Base-by-base conservation (phyloP, 2,113 vertebrate genomes). In the Psilopogon haemacephalus region DNA sequence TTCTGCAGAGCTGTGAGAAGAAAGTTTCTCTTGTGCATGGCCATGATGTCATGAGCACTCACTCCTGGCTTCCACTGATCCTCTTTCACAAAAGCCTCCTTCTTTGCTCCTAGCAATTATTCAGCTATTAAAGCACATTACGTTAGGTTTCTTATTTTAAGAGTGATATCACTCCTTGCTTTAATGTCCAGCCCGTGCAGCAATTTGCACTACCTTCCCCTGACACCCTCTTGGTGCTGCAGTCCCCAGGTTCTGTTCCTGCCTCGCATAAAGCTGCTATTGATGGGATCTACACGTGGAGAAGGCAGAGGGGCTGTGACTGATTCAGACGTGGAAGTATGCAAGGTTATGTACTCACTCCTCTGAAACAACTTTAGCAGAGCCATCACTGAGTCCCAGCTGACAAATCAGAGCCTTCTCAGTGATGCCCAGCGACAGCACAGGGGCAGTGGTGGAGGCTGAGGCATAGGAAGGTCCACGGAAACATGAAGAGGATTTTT, bases 21-120 rank as follows among this genome's bases (percentile, higher is more conserved):
- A 98, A 98, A 98, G 98, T 98, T 97, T 28, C 96, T 97, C 97
- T 98, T 99, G 98, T 98, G 97, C 97, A 52, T 35, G 16, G 94
- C 59, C 0, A 96, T 99, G 98, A 99, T 98, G 98, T 98, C 98
- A 99, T 97, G 95, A 91, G 88, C 96, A 93, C 97, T 97, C 96
- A 95, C 98, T 98, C 96, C 98, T 97, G 97, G 69, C 93, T 82
- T 86, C 68, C 81, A 1, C 89, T 88, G 94, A 85, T 95, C 94
- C 96, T 94, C 82, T 70, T 37, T 85, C 96, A 98, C 97, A 98
- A 98, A 96, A 97, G 97, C 94, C 92, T 94, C 97, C 97, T 98
- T 98, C 97, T 98, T 97, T 84, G 62, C 96, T 92, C 56, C 2
- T 67, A 70, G 95, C 96, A 98, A 98, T 98, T 98, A 98, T 96